These are phyloP conservation scores for Himantopus leucocephalus DNA, from an alignment of 2,113 vertebrate species.

Conservation along the genomic window DNA sequence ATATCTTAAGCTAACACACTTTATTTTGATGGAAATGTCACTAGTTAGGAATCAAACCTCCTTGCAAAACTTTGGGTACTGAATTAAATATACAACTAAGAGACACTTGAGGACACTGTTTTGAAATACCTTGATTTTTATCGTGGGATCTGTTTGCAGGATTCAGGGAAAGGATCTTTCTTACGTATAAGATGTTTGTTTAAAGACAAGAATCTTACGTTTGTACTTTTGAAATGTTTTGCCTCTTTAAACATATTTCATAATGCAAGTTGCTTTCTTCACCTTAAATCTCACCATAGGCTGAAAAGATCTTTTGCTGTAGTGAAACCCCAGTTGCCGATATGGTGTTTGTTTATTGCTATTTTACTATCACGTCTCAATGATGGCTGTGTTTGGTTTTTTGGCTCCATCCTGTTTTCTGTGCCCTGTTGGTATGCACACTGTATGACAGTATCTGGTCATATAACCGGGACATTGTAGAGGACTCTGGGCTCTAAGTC, in stretches of 20 bases:
- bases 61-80: background rate
- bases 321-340: background rate
- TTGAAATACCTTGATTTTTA: background rate
- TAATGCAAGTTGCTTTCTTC: background rate
- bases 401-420: background rate
- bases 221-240: background rate
- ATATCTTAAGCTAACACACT: slow-evolving; percentile 23
- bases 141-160: background rate
- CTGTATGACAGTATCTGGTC: background rate
- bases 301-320: background rate
- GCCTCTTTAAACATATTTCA: background rate
- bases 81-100: slow-evolving; percentile 24
- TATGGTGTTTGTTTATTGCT: background rate
- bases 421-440: background rate
- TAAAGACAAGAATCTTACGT: fast-evolving
- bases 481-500: background rate
- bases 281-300: background rate
- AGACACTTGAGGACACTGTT: background rate
- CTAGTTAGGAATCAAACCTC: background rate
- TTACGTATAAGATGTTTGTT: background rate
- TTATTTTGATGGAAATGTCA: slow-evolving; percentile 43
- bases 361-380: background rate
- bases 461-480: background rate
- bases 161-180: background rate
- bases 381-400: background rate